Percentiles rank a stretch among this genome's conserved stretches.
Evolutionary conservation across 2,113 vertebrate species (phyloP).

Genomic region (Glareola pratincola): DNA sequence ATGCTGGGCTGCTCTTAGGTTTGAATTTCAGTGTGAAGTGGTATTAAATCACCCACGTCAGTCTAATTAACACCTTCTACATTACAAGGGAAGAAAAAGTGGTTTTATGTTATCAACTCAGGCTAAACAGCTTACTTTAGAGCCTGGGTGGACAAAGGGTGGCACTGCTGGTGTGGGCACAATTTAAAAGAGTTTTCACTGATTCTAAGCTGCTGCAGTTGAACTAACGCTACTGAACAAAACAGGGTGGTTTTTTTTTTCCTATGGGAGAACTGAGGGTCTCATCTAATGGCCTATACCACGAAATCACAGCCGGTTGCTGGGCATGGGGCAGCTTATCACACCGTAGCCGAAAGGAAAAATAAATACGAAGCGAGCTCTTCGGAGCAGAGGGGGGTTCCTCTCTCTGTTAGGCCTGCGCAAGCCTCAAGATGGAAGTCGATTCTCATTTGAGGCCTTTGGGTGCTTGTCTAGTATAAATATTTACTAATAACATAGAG

Average conservation of each 20-base stretch:
- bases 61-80: neutral
- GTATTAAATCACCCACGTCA: neutral
- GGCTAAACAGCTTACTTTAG: neutral
- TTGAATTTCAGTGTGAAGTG: neutral
- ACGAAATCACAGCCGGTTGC: neutral
- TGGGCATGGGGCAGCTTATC: neutral
- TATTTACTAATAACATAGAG: conserved; percentile 61
- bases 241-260: neutral
- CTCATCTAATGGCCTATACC: neutral
- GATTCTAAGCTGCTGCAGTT: neutral
- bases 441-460: conserved; percentile 3
- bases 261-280: neutral
- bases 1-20: neutral
- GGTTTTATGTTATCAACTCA: neutral
- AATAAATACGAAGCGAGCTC: neutral
- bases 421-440: conserved; percentile 23
- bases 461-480: conserved; percentile 38
- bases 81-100: neutral
- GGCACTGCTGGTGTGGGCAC: neutral
- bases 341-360: neutral
- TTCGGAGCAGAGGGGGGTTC: neutral
- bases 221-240: neutral
- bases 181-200: neutral
- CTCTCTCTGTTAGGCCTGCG: neutral
- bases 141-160: neutral